These are phyloP conservation scores for Rhynchomys soricoides DNA, from an alignment of 2,113 vertebrate genomes.

Conservation along the genomic window DNA sequence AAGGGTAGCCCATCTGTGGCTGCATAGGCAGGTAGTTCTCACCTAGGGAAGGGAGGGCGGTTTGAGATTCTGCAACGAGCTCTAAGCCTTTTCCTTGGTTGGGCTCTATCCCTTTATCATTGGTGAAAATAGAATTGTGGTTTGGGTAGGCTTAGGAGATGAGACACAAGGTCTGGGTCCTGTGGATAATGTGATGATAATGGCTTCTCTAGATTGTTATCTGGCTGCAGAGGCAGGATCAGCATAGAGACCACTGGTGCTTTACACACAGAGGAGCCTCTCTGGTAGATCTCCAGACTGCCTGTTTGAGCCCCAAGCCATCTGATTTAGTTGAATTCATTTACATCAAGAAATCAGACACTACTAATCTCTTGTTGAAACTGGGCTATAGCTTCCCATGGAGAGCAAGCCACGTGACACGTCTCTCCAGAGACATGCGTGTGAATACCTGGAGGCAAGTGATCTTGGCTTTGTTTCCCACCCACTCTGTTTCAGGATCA, in stretches of 20 bases:
- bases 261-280: background rate
- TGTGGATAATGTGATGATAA: fast-evolving
- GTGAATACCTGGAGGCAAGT: background rate
- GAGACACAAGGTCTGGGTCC: background rate
- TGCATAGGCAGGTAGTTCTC: background rate
- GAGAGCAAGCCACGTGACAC: background rate
- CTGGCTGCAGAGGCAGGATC: background rate
- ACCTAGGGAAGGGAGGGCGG: background rate
- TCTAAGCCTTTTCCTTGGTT: background rate
- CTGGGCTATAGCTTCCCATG: background rate
- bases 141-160: background rate
- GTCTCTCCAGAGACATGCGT: background rate
- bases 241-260: fast-evolving
- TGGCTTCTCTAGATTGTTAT: background rate
- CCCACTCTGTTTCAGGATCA: slow-evolving; percentile 85
- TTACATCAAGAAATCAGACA: background rate
- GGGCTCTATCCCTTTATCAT: background rate
- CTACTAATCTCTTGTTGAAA: background rate
- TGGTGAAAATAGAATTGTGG: background rate
- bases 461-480: background rate
- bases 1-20: background rate
- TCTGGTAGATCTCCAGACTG: too few species aligned
- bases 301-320: background rate
- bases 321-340: background rate
- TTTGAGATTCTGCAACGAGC: background rate